Base-by-base conservation (phyloP, 2,113 vertebrate genomes). In the Origma solitaria region DNA sequence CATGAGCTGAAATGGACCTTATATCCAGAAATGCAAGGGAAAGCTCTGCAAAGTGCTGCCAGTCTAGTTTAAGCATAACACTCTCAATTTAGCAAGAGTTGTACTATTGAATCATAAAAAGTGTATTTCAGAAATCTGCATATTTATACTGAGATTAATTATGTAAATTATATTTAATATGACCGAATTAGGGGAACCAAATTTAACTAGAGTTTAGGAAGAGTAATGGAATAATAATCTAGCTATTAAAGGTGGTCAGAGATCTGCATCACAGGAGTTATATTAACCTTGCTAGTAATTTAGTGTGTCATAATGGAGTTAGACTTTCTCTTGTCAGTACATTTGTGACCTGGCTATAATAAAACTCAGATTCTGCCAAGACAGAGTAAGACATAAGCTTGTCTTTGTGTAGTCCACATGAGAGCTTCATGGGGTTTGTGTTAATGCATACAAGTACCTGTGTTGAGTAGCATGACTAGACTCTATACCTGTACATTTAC, bases 11-110 rank as follows among this genome's bases (percentile, higher is more conserved):
- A 96, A 96, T 24, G 54, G 72, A 97, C 76, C 73, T 19, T 68
- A 86, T 78, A 87, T 94, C 93, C 95, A 97, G 94, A 96, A 97
- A 97, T 72, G 92, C 69, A 96, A 95, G 96, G 61, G 37, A 88
- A 90, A 25, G 42, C 78, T 94, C 94, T 27, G 37, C 60, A 58
- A 83, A 57, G 56, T 70, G 37, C 66, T 96, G 77, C 88, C 95
- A 77, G 51, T 77, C 64, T 85, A 57, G 79, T 86, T 96, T 81
- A 88, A 95, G 66, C 69, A 62, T 64, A 88, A 86, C 51, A 25
- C 5, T 23, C 19, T 77, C 40, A 60, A 27, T 72, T 69, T 76
- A 83, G 58, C 71, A 79, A 35, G 76, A 69, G 78, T n/a, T 92
- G 53, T 47, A 69, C 30, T 66, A 42, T 15, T 64, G 92, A 88